Percentiles rank a stretch among this genome's conserved stretches.
These are phyloP conservation scores for Ligdia adustata DNA, from an alignment of 2,888 invertebrate species.

Conservation along the genomic window DNA sequence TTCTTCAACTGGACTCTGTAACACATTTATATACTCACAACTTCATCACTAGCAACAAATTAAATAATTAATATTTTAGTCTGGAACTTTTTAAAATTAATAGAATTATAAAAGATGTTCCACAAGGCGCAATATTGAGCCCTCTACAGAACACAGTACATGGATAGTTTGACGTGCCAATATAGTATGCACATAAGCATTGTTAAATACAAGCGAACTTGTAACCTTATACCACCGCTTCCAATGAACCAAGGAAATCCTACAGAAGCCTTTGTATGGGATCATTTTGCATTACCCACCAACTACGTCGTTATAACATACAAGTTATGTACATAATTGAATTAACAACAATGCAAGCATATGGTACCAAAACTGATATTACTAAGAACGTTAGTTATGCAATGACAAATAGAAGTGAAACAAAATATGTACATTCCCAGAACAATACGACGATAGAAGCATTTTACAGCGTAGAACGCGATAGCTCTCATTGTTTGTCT, in stretches of 20 bases:
- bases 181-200: slow-evolving; percentile 26
- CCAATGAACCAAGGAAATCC: slow-evolving; percentile 51
- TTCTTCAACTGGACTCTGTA: slow-evolving; percentile 95
- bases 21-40: slow-evolving; percentile 27
- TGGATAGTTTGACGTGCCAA: slow-evolving; percentile 16
- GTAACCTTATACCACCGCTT: slow-evolving; percentile 52
- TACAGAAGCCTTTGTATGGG: slow-evolving; percentile 55
- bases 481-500: slow-evolving; percentile 16
- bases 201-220: slow-evolving; percentile 33
- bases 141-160: slow-evolving; percentile 26
- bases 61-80: not conserved
- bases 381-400: slow-evolving; percentile 34
- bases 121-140: slow-evolving; percentile 28
- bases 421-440: slow-evolving; percentile 33
- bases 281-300: slow-evolving; percentile 34
- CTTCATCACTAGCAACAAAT: not conserved
- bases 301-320: slow-evolving; percentile 20
- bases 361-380: slow-evolving; percentile 14
- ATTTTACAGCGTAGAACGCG: slow-evolving; percentile 1
- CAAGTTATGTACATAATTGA: slow-evolving; percentile 20
- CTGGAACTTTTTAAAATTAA: slow-evolving; percentile 1
- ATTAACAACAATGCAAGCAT: slow-evolving; percentile 18
- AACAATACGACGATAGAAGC: slow-evolving; percentile 8
- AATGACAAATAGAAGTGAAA: slow-evolving; percentile 34
- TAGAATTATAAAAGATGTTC: slow-evolving; percentile 12